These are phyloP conservation scores for Lutra lutra DNA, from an alignment of 2,797 vertebrate genomes.

Conservation along the genomic window DNA sequence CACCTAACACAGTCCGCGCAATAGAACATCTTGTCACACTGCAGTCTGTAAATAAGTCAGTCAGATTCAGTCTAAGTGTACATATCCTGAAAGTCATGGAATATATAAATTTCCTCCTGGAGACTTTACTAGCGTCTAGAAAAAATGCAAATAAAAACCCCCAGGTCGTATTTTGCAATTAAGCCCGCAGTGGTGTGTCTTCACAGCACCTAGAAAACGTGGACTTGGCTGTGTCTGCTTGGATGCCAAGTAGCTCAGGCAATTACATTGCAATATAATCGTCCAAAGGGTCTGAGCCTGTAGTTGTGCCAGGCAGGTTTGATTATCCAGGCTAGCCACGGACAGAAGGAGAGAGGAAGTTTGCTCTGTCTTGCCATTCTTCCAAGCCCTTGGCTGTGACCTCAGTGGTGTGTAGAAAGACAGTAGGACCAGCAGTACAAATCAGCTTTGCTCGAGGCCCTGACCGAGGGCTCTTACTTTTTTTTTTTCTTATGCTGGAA, in stretches of 20 bases:
- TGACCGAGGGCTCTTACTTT: background rate
- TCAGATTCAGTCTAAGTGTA: background rate
- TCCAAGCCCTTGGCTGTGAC: background rate
- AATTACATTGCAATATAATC: background rate
- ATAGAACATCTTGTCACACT: background rate
- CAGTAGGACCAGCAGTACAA: background rate
- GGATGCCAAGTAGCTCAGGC: background rate
- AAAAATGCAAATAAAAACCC: slow-evolving; percentile 13
- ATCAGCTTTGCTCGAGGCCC: background rate
- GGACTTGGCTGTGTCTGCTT: background rate
- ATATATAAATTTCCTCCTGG: background rate
- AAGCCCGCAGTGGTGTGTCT: background rate
- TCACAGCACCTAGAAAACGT: background rate
- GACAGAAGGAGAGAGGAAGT: background rate
- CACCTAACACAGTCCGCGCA: background rate
- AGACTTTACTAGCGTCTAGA: background rate
- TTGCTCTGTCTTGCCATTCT: background rate
- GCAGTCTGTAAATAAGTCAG: background rate
- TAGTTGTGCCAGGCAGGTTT: background rate
- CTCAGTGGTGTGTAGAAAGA: background rate
- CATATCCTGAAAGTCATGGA: background rate
- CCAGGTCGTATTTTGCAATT: background rate
- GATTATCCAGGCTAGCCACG: background rate
- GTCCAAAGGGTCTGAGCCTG: background rate
- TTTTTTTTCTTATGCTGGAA: background rate